These are phyloP conservation scores for Ochropacha duplaris DNA, from an alignment of 2,888 invertebrate genomes.

Conservation along the genomic window DNA sequence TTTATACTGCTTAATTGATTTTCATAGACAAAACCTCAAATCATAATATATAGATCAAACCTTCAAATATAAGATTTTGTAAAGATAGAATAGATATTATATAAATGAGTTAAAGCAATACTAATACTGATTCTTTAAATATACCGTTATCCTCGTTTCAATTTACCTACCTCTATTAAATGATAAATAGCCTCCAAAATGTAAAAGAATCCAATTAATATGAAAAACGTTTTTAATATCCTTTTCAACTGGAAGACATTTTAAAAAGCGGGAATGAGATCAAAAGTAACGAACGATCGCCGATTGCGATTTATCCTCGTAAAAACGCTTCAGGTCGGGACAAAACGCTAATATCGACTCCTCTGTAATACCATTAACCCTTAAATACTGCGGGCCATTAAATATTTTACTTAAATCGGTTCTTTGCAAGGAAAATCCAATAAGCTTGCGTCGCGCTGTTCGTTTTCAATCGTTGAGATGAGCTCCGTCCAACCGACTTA, in stretches of 20 bases:
- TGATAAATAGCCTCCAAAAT: background rate
- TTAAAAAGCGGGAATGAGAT: slow-evolving; percentile 1
- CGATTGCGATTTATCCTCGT: slow-evolving; percentile 6
- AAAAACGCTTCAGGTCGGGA: slow-evolving; percentile 4
- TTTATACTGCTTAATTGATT: too few species aligned
- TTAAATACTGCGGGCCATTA: slow-evolving; percentile 20
- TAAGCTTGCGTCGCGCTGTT: slow-evolving; percentile 23
- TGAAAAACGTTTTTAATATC: slow-evolving; percentile 5
- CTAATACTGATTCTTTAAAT: background rate
- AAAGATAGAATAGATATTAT: too few species aligned
- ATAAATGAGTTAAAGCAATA: background rate
- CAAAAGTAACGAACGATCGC: background rate
- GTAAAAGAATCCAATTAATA: background rate
- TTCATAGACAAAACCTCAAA: too few species aligned
- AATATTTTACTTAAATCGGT: slow-evolving; percentile 20
- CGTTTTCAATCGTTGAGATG: slow-evolving; percentile 23
- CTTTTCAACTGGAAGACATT: slow-evolving; percentile 3
- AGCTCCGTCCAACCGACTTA: slow-evolving; percentile 19
- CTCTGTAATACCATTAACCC: slow-evolving; percentile 17
- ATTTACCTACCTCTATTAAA: background rate
- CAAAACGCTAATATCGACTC: slow-evolving; percentile 6
- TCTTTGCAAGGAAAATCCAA: slow-evolving; percentile 24
- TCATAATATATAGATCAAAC: too few species aligned
- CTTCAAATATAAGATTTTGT: too few species aligned
- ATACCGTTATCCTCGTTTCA: background rate